Evolutionary conservation across 2,888 invertebrate species (phyloP).

Genomic region (Ferrisia virgata): DNA sequence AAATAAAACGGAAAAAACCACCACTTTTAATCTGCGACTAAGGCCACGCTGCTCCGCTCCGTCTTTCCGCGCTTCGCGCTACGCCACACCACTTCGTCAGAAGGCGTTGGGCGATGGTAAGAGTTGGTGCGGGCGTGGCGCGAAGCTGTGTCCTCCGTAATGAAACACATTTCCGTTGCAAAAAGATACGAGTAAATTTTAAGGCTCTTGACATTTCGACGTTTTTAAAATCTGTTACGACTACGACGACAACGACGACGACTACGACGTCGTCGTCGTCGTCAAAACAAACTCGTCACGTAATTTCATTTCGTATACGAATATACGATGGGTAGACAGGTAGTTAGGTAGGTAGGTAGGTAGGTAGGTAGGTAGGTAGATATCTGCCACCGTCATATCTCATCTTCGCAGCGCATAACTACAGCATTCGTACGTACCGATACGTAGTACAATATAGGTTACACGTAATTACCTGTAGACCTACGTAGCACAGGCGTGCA

Average conservation of each 20-base stretch:
- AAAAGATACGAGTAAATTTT: conserved; percentile 9
- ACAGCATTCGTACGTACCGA: too few relatives aligned
- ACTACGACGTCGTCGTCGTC: not conserved
- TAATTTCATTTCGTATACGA: not conserved
- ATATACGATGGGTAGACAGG: not conserved
- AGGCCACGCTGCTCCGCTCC: not conserved
- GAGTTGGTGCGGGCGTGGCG: not conserved
- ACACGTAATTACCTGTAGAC: too few relatives aligned
- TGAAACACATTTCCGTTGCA: conserved; percentile 9
- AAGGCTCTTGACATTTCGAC: not conserved
- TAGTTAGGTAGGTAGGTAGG: not conserved
- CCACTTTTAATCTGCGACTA: not conserved
- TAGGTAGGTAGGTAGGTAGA: not conserved
- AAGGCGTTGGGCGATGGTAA: not conserved
- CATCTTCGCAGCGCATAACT: too few relatives aligned
- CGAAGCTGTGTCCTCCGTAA: not conserved
- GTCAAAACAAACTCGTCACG: not conserved
- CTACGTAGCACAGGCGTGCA: too few relatives aligned
- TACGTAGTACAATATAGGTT: too few relatives aligned
- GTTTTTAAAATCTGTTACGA: not conserved
- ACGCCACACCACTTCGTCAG: too few relatives aligned
- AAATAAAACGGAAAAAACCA: conserved; percentile 7
- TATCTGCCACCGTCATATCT: too few relatives aligned
- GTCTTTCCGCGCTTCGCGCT: too few relatives aligned
- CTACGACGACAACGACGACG: not conserved